Percentiles rank a stretch among this genome's conserved stretches.
Conservation (phyloP, 2,797 vertebrate species). For the Microctenopoma lineatum region DNA sequence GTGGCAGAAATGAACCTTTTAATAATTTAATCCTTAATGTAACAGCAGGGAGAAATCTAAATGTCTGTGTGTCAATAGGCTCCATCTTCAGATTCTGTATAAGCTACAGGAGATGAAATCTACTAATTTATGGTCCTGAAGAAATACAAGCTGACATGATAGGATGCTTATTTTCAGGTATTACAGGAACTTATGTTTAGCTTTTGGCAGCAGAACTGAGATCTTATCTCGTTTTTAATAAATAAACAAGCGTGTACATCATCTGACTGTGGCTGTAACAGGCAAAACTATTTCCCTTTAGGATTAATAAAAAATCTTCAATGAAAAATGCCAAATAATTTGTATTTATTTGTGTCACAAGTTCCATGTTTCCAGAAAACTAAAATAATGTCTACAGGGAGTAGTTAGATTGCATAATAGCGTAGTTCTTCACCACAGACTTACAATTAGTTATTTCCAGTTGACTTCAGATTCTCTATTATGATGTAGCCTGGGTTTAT, state of each 20-base stretch:
- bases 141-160: conserved; percentile 2
- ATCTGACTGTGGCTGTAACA: too few relatives aligned
- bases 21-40: conserved; percentile 1
- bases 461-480: too few relatives aligned
- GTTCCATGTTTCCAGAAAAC: too few relatives aligned
- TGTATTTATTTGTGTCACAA: too few relatives aligned
- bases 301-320: too few relatives aligned
- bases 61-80: not conserved
- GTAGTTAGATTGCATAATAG: too few relatives aligned
- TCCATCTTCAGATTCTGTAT: not conserved
- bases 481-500: too few relatives aligned
- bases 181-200: not conserved
- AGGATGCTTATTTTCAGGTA: not conserved
- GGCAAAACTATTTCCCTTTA: too few relatives aligned
- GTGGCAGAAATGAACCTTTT: not conserved
- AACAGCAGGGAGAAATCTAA: not conserved
- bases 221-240: conserved; percentile 10
- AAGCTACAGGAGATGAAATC: not conserved
- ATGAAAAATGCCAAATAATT: too few relatives aligned
- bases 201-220: conserved; percentile 19
- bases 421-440: too few relatives aligned
- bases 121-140: not conserved
- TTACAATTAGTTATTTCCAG: too few relatives aligned
- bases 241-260: conserved; percentile 1
- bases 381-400: too few relatives aligned